Conservation (phyloP, 1,140 invertebrate species). For the Schmidtea mediterranea region DNA sequence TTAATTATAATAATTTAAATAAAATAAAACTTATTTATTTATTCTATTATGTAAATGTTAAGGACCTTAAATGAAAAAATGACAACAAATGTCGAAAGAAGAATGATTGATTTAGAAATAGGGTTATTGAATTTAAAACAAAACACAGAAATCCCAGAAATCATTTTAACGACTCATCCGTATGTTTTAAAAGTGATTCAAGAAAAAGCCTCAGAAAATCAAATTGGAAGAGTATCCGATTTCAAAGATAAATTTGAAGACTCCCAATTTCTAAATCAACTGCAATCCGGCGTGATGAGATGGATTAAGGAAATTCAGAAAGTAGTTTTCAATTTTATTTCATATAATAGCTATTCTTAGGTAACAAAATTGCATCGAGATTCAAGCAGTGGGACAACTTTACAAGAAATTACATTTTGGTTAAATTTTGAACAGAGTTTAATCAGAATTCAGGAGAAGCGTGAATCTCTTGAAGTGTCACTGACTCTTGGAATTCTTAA, state of each 20-base stretch:
- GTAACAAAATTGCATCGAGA: slow-evolving; percentile 61
- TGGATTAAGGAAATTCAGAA: slow-evolving; percentile 99
- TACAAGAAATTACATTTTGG: slow-evolving; percentile 95
- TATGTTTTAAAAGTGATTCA: slow-evolving; percentile 58
- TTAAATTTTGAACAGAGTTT: slow-evolving; percentile 87
- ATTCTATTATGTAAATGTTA: too few species aligned
- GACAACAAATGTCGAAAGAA: slow-evolving; percentile 94
- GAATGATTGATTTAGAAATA: slow-evolving; percentile 93
- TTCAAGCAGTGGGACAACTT: slow-evolving; percentile 78
- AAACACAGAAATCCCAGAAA: slow-evolving; percentile 97
- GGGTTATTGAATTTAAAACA: slow-evolving; percentile 90
- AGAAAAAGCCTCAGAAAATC: slow-evolving; percentile 57
- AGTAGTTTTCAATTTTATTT: too few species aligned
- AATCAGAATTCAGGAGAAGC: slow-evolving; percentile 78
- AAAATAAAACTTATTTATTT: too few species aligned
- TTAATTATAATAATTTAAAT: too few species aligned
- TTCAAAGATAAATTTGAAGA: slow-evolving; percentile 50
- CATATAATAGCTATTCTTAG: too few species aligned
- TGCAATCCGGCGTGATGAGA: slow-evolving; percentile 83
- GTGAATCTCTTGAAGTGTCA: slow-evolving; percentile 66
- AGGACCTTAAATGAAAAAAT: slow-evolving; percentile 50
- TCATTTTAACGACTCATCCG: slow-evolving; percentile 64
- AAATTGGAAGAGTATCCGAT: slow-evolving; percentile 76
- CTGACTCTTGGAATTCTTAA: slow-evolving; percentile 84
- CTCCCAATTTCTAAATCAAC: slow-evolving; percentile 74